phyloP scores from a whole-genome alignment of 2,888 invertebrate genomes.

The Pterostichus madidus region DNA sequence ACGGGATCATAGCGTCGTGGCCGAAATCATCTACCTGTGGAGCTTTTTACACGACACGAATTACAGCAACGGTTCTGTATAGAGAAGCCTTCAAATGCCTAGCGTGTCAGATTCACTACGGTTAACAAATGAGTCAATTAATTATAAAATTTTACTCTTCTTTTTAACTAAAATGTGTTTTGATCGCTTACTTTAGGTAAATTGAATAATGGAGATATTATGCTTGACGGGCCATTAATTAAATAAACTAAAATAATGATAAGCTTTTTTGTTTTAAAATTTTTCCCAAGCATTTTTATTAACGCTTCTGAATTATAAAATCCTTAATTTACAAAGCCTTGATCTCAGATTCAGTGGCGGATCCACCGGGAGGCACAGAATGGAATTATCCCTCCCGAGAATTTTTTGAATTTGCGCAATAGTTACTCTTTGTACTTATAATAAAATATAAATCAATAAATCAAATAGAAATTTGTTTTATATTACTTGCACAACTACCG shows the following conservation, averaged over 20 bases:
- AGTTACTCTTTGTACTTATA: too few relatives aligned
- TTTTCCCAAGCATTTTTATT: too few relatives aligned
- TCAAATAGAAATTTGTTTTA: too few relatives aligned
- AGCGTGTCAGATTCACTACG: constrained; percentile 15
- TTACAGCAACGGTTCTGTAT: background rate
- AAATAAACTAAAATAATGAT: background rate
- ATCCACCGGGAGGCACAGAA: too few relatives aligned
- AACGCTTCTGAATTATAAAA: too few relatives aligned
- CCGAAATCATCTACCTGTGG: constrained; percentile 49
- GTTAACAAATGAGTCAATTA: constrained; percentile 53
- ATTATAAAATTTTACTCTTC: constrained; percentile 41
- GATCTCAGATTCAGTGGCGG: too few relatives aligned
- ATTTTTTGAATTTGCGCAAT: too few relatives aligned
- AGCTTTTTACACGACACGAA: constrained; percentile 12
- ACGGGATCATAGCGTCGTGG: background rate
- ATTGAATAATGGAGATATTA: constrained; percentile 29
- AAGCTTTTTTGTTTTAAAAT: too few relatives aligned
- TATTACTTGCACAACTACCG: too few relatives aligned
- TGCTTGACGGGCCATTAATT: constrained; percentile 25
- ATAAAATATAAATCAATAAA: too few relatives aligned
- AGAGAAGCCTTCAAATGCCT: constrained; percentile 6
- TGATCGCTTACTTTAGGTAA: constrained; percentile 28
- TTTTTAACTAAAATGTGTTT: constrained; percentile 36
- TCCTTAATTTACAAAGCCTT: too few relatives aligned
- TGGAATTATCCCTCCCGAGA: too few relatives aligned